phyloP scores from a whole-genome alignment of 2,888 invertebrate genomes.

The Pardosa pseudoannulata region DNA sequence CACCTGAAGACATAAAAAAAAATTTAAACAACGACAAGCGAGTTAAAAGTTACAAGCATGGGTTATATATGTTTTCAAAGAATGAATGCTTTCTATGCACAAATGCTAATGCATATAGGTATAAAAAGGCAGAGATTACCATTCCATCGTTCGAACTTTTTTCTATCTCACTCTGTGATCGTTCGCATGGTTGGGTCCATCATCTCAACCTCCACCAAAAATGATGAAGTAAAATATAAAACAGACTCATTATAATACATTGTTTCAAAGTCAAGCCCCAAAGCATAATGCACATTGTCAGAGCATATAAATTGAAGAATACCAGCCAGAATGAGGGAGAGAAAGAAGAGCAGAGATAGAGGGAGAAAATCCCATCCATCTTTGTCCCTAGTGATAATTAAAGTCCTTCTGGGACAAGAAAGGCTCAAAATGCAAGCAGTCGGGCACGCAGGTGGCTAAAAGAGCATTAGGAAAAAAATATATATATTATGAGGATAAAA shows the following conservation, averaged over 20 bases:
- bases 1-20: too few species aligned
- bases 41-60: too few species aligned
- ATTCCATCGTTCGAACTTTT: too few species aligned
- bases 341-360: slow-evolving; percentile 21
- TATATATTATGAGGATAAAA: slow-evolving; percentile 8
- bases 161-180: too few species aligned
- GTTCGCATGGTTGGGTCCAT: not conserved
- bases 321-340: slow-evolving; percentile 16
- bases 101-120: not conserved
- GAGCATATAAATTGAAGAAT: slow-evolving; percentile 17
- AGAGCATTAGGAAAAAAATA: not conserved
- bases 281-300: not conserved
- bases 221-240: not conserved
- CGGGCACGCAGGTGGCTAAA: slow-evolving; percentile 34
- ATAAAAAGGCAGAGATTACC: not conserved
- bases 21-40: too few species aligned
- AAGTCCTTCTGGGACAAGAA: slow-evolving; percentile 49
- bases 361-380: slow-evolving; percentile 47
- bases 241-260: slow-evolving; percentile 1
- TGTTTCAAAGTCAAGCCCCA: slow-evolving; percentile 19
- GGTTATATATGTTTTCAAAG: too few species aligned
- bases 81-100: too few species aligned
- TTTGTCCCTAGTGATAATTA: slow-evolving; percentile 56
- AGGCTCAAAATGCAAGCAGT: slow-evolving; percentile 37
- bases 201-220: not conserved